A percentile compares a stretch with the other conserved stretches of the same genome.
Conservation (phyloP, 2,888 invertebrate genomes). For the Cheilosia soror region DNA sequence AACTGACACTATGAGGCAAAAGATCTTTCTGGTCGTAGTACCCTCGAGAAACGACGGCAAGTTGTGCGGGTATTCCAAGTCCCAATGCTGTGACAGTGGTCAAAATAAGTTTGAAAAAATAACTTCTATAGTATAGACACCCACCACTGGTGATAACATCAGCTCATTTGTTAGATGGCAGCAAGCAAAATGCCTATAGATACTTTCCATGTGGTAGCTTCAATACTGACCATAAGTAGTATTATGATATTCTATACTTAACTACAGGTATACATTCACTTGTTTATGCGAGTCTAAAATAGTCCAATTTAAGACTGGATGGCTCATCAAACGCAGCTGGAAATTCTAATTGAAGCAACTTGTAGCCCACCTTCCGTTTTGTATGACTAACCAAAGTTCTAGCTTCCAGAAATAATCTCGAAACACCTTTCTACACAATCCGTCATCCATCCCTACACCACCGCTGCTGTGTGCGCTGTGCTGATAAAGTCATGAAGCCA, state of each 20-base stretch:
- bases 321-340: conserved; percentile 2
- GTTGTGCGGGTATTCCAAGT: no score
- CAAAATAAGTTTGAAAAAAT: no score
- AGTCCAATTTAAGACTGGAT: background rate
- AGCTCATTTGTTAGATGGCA: no score
- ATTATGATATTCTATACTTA: background rate
- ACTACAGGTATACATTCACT: background rate
- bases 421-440: conserved; percentile 63
- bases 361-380: conserved; percentile 26
- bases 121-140: no score
- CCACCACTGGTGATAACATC: no score
- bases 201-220: background rate
- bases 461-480: conserved; percentile 10
- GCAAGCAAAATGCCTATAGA: no score
- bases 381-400: conserved; percentile 37
- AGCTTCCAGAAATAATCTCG: conserved; percentile 52
- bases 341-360: conserved; percentile 10
- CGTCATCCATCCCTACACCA: conserved; percentile 51
- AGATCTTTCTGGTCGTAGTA: no score
- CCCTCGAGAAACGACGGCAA: no score
- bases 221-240: background rate
- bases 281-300: conserved; percentile 1
- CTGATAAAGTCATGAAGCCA: conserved; percentile 60
- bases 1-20: no score
- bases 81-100: no score